Evolutionary conservation across 2,888 invertebrate genomes (phyloP).

Genomic region (Eupithecia centaureata): DNA sequence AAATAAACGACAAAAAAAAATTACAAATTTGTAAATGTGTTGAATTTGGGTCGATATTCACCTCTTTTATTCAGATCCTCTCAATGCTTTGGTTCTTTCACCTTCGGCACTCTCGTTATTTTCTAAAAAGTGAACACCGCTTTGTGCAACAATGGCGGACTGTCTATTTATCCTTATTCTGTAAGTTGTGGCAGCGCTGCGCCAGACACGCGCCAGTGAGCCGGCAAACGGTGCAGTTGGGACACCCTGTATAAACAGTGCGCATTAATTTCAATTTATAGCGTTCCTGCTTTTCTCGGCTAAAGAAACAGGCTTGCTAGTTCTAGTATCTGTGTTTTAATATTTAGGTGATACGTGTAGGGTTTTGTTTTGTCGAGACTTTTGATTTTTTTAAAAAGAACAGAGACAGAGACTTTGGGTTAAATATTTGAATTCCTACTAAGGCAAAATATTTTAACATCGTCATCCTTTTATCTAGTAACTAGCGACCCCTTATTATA

Average conservation of each 20-base stretch:
- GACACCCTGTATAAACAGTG: constrained; percentile 41
- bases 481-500: no score
- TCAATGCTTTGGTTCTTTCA: neutral
- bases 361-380: neutral
- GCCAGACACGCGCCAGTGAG: constrained; percentile 35
- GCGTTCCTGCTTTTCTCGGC: constrained; percentile 23
- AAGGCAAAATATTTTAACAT: no score
- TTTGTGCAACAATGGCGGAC: neutral
- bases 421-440: no score
- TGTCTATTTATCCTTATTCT: constrained; percentile 15
- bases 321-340: neutral
- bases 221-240: constrained; percentile 41
- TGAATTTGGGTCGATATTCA: no score
- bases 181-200: constrained; percentile 28
- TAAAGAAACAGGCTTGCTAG: constrained; percentile 12
- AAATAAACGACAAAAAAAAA: no score
- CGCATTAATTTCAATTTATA: constrained; percentile 43
- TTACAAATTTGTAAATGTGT: no score
- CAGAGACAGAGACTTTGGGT: no score
- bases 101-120: neutral
- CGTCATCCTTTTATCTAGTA: no score
- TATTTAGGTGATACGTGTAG: neutral
- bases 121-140: neutral
- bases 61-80: neutral
- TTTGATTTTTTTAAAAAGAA: no score